Conservation (phyloP, 1,140 invertebrate genomes). For the Lasaia peninsularis region DNA sequence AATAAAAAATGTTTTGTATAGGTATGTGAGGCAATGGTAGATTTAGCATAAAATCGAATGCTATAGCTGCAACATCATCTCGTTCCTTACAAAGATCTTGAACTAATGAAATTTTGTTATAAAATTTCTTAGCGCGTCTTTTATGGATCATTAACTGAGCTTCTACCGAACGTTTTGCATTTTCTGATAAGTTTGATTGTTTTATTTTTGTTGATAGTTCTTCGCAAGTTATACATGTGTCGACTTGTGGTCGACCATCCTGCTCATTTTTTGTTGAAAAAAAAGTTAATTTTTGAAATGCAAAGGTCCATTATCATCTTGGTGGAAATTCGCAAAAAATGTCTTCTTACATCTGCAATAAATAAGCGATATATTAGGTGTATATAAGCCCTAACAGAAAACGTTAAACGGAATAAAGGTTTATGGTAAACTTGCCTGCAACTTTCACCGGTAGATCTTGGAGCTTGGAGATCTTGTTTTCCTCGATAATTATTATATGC, state of each 20-base stretch:
- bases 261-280: too few relatives aligned
- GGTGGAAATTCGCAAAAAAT: not conserved
- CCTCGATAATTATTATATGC: too few relatives aligned
- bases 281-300: not conserved
- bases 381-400: too few relatives aligned
- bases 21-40: conserved; percentile 23
- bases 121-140: conserved; percentile 18
- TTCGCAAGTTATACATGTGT: conserved; percentile 15
- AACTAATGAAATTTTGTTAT: conserved; percentile 21
- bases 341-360: not conserved
- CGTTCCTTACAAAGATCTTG: conserved; percentile 17
- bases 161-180: conserved; percentile 9
- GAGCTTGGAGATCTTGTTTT: too few relatives aligned
- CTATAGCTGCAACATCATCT: conserved; percentile 20
- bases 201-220: conserved; percentile 7
- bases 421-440: too few relatives aligned
- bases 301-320: not conserved
- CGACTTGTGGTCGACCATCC: conserved; percentile 18
- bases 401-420: too few relatives aligned
- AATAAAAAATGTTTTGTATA: conserved; percentile 25
- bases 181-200: conserved; percentile 10
- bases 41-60: conserved; percentile 26
- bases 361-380: too few relatives aligned
- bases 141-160: conserved; percentile 16
- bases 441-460: too few relatives aligned